phyloP scores from a whole-genome alignment of 2,113 vertebrate species.

The Aspidoscelis tigris region DNA sequence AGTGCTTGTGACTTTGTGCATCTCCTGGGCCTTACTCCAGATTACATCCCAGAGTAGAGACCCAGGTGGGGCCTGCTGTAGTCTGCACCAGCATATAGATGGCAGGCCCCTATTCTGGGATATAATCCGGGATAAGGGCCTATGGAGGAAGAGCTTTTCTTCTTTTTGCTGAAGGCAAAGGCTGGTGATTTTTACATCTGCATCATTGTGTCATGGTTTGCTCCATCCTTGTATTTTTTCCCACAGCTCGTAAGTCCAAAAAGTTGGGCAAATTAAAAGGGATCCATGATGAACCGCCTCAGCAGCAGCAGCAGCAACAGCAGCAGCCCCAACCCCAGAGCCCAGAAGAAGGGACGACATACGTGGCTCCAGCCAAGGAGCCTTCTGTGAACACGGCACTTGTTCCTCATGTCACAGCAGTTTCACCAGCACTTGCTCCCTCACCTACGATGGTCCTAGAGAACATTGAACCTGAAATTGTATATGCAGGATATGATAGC shows the following conservation, averaged over 20 bases:
- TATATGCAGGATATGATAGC: conserved; percentile 93
- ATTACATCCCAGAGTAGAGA: too few relatives aligned
- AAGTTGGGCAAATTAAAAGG: conserved; percentile 97
- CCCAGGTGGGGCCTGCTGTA: too few relatives aligned
- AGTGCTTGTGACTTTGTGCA: too few relatives aligned
- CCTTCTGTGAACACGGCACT: conserved; percentile 86
- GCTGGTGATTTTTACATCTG: neutral
- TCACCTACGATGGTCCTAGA: conserved; percentile 92
- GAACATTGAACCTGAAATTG: conserved; percentile 94
- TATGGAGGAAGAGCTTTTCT: too few relatives aligned
- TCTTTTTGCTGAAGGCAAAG: neutral
- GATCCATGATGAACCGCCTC: conserved; percentile 84
- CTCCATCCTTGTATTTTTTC: conserved; percentile 17
- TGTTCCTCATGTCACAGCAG: conserved; percentile 85
- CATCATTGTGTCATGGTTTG: fast-evolving
- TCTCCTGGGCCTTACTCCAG: too few relatives aligned
- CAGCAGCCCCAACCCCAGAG: conserved; percentile 80
- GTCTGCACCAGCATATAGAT: too few relatives aligned
- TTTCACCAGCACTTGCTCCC: conserved; percentile 88
- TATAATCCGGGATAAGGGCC: too few relatives aligned
- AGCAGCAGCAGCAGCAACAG: conserved; percentile 57
- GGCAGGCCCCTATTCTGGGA: too few relatives aligned
- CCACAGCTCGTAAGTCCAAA: conserved; percentile 94
- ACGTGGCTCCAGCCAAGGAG: conserved; percentile 87
- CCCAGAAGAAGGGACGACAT: conserved; percentile 87